A percentile compares a stretch with the other conserved stretches of the same genome.
Evolutionary conservation across 2,113 vertebrate species (phyloP).

Genomic region (Chascanopsetta lugubris): DNA sequence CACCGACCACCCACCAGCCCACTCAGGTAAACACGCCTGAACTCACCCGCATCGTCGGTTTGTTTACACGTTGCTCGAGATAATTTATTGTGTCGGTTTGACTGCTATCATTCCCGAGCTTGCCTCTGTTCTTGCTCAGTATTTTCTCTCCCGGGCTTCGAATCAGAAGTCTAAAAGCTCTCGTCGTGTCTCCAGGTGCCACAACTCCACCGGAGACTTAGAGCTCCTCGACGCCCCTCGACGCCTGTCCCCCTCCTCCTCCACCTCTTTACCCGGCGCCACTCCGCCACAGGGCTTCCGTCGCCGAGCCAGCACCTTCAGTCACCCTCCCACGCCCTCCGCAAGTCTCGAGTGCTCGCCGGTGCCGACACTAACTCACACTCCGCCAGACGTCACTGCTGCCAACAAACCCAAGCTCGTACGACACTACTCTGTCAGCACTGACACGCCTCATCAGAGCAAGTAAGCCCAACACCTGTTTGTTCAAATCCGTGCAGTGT

Average conservation of each 20-base stretch:
- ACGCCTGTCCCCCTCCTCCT: slow-evolving; percentile 35
- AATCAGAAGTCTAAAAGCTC: too few species aligned
- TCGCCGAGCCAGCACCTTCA: slow-evolving; percentile 89
- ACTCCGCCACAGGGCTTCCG: slow-evolving; percentile 83
- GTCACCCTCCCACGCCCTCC: slow-evolving; percentile 83
- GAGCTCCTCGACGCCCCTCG: slow-evolving; percentile 69
- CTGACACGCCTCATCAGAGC: slow-evolving; percentile 90
- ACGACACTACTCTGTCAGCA: slow-evolving; percentile 98
- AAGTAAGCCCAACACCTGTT: slow-evolving; percentile 80
- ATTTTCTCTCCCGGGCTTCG: neutral
- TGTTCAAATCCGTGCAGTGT: neutral
- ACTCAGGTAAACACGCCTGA: slow-evolving; percentile 71
- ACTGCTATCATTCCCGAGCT: too few species aligned
- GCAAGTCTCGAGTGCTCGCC: slow-evolving; percentile 56
- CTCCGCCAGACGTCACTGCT: slow-evolving; percentile 72
- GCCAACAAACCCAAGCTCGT: slow-evolving; percentile 89
- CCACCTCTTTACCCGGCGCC: slow-evolving; percentile 47
- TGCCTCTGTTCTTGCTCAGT: too few species aligned
- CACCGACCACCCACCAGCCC: slow-evolving; percentile 68
- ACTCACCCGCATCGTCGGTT: too few species aligned
- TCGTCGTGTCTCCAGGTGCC: slow-evolving; percentile 59
- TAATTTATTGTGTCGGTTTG: neutral
- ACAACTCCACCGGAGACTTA: slow-evolving; percentile 86
- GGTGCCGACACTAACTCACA: slow-evolving; percentile 57
- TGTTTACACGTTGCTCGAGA: too few species aligned